Conservation (phyloP, 2,113 vertebrate species). For the Ahaetulla prasina region DNA sequence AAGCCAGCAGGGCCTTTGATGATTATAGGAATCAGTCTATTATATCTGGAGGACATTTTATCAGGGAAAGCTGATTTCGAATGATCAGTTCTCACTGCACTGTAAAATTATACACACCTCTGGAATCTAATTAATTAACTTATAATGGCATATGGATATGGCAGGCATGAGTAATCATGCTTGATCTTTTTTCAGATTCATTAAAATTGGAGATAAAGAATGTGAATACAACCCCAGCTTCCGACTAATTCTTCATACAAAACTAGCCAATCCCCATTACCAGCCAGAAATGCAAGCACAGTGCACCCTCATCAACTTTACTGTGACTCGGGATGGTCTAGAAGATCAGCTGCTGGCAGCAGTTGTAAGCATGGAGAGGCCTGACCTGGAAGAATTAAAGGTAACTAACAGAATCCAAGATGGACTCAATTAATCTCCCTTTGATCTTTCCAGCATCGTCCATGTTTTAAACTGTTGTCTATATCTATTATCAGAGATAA, state of each 20-base stretch:
- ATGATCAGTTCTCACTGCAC: neutral
- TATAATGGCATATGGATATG: neutral
- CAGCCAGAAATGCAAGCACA: slow-evolving; percentile 95
- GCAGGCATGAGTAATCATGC: rapidly evolving
- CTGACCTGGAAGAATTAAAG: slow-evolving; percentile 92
- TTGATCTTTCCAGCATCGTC: neutral
- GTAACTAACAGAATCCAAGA: slow-evolving; percentile 51
- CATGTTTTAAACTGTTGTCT: neutral
- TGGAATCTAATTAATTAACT: neutral
- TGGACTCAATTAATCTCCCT: neutral
- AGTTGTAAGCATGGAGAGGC: slow-evolving; percentile 88
- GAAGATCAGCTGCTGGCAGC: slow-evolving; percentile 92
- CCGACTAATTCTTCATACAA: slow-evolving; percentile 92
- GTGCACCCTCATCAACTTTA: slow-evolving; percentile 94
- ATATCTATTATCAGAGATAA: neutral
- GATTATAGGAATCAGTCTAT: neutral
- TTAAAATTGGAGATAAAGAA: slow-evolving; percentile 93
- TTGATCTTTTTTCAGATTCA: slow-evolving; percentile 69
- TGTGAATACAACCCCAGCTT: slow-evolving; percentile 87
- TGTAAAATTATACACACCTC: neutral
- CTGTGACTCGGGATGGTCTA: slow-evolving; percentile 84
- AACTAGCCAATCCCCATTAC: slow-evolving; percentile 92
- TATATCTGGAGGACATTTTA: neutral
- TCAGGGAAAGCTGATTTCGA: neutral
- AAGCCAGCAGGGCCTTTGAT: neutral